These are phyloP conservation scores for Halcyon leucocephala DNA, from an alignment of 2,797 vertebrate genomes.

Conservation along the genomic window DNA sequence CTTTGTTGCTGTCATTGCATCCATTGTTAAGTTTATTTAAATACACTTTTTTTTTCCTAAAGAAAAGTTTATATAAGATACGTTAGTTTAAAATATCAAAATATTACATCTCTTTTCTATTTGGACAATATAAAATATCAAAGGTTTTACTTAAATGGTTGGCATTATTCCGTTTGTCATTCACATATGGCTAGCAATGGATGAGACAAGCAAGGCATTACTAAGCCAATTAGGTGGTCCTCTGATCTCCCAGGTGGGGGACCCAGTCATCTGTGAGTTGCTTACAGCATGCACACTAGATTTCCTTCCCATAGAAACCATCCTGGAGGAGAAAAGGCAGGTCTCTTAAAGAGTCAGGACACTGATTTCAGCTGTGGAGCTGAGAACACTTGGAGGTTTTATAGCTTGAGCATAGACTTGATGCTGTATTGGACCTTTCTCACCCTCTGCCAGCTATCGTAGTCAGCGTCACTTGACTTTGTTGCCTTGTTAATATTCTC, in stretches of 20 bases:
- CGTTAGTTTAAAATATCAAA: not conserved
- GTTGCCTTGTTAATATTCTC: not conserved
- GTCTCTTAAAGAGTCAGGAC: not conserved
- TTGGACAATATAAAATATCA: not conserved
- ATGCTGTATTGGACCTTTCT: not conserved
- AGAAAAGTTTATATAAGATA: not conserved
- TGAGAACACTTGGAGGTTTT: not conserved
- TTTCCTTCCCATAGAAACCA: not conserved
- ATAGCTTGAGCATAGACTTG: not conserved
- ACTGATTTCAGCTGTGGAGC: not conserved
- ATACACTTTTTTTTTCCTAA: accelerated
- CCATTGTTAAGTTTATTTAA: not conserved
- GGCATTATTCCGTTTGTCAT: not conserved
- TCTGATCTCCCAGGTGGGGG: not conserved
- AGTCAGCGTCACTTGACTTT: not conserved
- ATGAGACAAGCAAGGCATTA: not conserved
- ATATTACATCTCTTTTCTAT: not conserved
- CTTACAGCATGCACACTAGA: not conserved
- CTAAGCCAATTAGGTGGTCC: accelerated
- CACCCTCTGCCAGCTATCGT: not conserved
- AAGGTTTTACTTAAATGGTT: not conserved
- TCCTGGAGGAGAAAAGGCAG: not conserved
- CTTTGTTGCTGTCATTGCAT: not conserved
- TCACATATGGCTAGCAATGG: not conserved
- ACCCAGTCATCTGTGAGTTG: too few relatives aligned